phyloP scores from a whole-genome alignment of 2,888 invertebrate species.

The Strigamia transsilvanica region DNA sequence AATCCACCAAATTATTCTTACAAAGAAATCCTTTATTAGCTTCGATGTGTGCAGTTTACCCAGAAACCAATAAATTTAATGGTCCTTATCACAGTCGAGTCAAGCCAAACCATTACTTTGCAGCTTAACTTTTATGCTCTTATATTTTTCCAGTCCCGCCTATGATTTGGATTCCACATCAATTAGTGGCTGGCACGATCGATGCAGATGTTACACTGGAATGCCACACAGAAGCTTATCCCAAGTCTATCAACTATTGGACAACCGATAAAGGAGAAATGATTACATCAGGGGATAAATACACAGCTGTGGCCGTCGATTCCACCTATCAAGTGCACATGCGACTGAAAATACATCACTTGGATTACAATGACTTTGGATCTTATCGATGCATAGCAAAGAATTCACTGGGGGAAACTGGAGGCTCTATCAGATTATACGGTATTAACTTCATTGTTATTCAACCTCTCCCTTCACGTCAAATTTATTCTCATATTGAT shows the following conservation, averaged over 20 bases:
- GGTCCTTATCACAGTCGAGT: background rate
- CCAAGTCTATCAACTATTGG: constrained; percentile 60
- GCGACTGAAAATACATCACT: constrained; percentile 65
- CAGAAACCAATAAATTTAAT: constrained; percentile 3
- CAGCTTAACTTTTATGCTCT: constrained; percentile 11
- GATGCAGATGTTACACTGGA: constrained; percentile 59
- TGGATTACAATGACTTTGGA: constrained; percentile 67
- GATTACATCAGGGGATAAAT: constrained; percentile 58
- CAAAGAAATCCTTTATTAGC: no score
- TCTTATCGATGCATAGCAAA: constrained; percentile 60
- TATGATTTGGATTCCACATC: constrained; percentile 60
- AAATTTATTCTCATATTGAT: constrained; percentile 2
- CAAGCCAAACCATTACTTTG: background rate
- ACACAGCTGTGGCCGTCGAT: constrained; percentile 55
- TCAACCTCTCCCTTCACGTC: background rate
- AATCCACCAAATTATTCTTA: no score
- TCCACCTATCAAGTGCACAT: constrained; percentile 59
- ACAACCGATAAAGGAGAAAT: constrained; percentile 59
- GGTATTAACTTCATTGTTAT: constrained; percentile 57
- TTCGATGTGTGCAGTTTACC: background rate
- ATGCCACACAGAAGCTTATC: constrained; percentile 60
- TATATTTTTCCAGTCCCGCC: constrained; percentile 54
- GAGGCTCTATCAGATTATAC: constrained; percentile 59
- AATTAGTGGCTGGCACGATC: constrained; percentile 59
- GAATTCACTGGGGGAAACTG: constrained; percentile 61